Conservation (phyloP, 2,797 vertebrate species). For the Chloroceryle amazona region DNA sequence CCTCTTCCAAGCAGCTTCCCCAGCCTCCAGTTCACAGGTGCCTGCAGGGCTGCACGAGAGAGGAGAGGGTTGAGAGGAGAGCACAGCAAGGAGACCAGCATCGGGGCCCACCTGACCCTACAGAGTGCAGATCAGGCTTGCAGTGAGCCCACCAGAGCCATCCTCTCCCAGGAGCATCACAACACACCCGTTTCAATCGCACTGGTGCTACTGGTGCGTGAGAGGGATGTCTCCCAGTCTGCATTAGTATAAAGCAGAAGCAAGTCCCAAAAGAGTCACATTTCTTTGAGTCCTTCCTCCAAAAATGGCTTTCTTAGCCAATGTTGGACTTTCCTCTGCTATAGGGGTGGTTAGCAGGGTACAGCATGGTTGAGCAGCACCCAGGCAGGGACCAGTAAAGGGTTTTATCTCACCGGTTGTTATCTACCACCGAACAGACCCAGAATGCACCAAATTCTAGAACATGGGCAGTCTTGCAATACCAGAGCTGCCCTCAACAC, state of each 20-base stretch:
- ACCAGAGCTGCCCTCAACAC: background rate
- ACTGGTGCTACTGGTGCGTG: background rate
- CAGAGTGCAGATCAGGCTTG: background rate
- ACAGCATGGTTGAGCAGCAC: background rate
- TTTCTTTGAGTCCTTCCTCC: background rate
- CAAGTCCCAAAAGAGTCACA: background rate
- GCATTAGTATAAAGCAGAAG: background rate
- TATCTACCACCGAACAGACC: background rate
- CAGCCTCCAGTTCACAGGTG: conserved; percentile 93
- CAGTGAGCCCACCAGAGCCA: background rate
- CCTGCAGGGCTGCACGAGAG: conserved; percentile 86
- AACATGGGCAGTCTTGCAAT: background rate
- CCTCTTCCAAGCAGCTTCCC: conserved; percentile 94
- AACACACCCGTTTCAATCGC: background rate
- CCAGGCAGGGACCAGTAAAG: background rate
- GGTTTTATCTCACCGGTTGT: background rate
- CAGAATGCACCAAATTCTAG: background rate
- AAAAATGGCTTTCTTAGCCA: background rate
- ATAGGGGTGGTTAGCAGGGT: background rate
- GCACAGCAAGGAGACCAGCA: background rate
- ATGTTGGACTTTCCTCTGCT: fast-evolving
- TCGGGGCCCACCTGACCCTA: background rate
- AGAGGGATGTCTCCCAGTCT: background rate
- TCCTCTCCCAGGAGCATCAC: background rate
- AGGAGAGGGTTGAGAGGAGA: background rate